Evolutionary conservation across 2,797 vertebrate genomes (phyloP), one percentile per base, ranked within the genome.

Genomic region (Squalus acanthias): DNA sequence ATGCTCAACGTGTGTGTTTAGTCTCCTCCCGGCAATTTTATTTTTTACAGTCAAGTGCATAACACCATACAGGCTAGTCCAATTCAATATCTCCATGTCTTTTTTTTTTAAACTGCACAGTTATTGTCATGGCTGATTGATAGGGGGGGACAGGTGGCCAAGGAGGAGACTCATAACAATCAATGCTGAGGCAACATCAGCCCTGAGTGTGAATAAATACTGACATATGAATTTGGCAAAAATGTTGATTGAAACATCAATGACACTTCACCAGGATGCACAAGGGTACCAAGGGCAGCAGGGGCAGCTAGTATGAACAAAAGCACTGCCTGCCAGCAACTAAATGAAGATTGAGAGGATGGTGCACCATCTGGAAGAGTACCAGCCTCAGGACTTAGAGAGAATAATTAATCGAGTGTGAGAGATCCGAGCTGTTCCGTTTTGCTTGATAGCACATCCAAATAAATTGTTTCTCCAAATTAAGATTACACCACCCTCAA

Each of bases 191-290:
- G 22, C 79, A 22, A 29, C 60, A 26, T 96, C 96, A 96, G 26
- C 89, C 87, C 70, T 65, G 72, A 5, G 82, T 13, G 87, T 96
- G 96, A 96, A 96, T 96, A 96, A 92, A 39, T 95, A 85, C 82
- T 96, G 97, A 96, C 96, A 96, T 74, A 91, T 94, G 70, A 79
- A 63, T 92, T 96, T 96, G 96, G 91, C 46, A 53, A 96, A 96
- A 96, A 92, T 96, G 96, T 96, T 96, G 96, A 96, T 82, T 96
- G 89, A 96, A 96, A 96, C 33, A 95, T 88, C 88, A 79, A 60
- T 60, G 63, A 76, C 85, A 76, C 26, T 50, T 95, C 65, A 69
- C 50, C 46, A 26, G 12, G 33, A 53, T 67, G 20, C 29, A 53
- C 63, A 76, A 22, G 69, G 26, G 50, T 76, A 95, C 10, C 7